These are phyloP conservation scores for Phrynocephalus vlangalii DNA, from an alignment of 2,797 vertebrate genomes.

Conservation along the genomic window DNA sequence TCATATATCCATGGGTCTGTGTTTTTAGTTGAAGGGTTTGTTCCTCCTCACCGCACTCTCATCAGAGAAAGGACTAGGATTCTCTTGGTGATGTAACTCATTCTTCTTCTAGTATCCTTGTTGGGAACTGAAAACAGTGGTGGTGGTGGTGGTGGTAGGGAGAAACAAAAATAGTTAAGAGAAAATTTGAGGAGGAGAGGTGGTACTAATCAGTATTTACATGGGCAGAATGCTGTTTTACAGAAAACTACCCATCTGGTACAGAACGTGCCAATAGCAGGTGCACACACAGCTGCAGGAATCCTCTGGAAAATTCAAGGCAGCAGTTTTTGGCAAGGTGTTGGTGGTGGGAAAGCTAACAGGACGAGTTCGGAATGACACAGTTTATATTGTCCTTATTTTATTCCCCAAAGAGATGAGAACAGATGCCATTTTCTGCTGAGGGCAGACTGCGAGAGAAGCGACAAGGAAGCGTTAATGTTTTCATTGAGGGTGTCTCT, in stretches of 20 bases:
- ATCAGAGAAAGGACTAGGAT: not conserved
- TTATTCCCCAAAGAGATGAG: constrained; percentile 49
- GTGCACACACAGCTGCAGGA: constrained; percentile 69
- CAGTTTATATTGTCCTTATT: constrained; percentile 57
- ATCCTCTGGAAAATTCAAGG: constrained; percentile 30
- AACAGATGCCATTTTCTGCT: constrained; percentile 36
- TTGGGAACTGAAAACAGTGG: not conserved
- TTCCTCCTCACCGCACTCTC: no score
- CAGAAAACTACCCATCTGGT: constrained; percentile 34
- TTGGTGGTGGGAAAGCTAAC: not conserved
- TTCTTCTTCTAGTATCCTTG: not conserved
- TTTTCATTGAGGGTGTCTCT: constrained; percentile 45
- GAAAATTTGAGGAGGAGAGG: not conserved
- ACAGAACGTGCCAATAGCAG: constrained; percentile 61
- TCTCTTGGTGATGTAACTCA: not conserved
- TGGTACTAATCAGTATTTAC: constrained; percentile 43
- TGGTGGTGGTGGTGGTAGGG: no score
- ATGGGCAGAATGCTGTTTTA: constrained; percentile 47
- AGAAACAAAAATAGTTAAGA: not conserved
- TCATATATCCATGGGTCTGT: no score
- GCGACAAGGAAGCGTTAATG: constrained; percentile 17
- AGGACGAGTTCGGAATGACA: constrained; percentile 48
- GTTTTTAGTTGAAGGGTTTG: no score
- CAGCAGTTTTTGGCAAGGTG: constrained; percentile 59
- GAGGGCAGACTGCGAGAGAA: constrained; percentile 2